Percentiles rank a stretch among this genome's conserved stretches.
Evolutionary conservation across 2,113 vertebrate genomes (phyloP).

Genomic region (Hemiscyllium ocellatum): DNA sequence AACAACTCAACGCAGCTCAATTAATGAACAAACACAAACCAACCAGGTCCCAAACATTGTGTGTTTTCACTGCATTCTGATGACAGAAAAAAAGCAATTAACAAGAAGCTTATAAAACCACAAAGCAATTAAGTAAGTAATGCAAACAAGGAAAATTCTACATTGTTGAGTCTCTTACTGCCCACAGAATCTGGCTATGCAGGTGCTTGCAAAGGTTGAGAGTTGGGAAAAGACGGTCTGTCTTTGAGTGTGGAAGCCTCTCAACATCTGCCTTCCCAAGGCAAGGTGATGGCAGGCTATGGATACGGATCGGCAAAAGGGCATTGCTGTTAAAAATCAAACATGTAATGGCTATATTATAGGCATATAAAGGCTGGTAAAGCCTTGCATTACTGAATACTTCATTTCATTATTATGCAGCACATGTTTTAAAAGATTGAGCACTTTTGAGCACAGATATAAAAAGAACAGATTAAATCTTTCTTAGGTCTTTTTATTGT

Average conservation of each 20-base stretch:
- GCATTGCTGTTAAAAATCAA: not conserved
- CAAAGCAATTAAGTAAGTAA: constrained; percentile 19
- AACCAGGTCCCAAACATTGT: not conserved
- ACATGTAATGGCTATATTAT: not conserved
- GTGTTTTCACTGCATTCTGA: not conserved
- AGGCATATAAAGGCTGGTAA: not conserved
- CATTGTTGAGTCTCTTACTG: not conserved
- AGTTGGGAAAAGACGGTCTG: not conserved
- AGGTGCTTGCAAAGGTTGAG: not conserved
- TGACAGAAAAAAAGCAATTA: not conserved
- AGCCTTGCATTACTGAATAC: not conserved
- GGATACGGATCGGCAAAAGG: not conserved
- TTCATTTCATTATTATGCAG: not conserved
- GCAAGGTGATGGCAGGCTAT: not conserved
- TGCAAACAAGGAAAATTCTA: constrained; percentile 8
- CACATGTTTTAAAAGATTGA: not conserved
- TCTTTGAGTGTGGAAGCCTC: not conserved
- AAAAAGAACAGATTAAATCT: not conserved
- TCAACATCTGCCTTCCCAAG: not conserved
- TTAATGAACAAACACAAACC: constrained; percentile 12
- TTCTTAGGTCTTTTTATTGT: not conserved
- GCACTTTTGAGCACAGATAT: not conserved
- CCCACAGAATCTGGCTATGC: not conserved
- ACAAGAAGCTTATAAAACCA: not conserved
- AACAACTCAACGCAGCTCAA: constrained; percentile 22